These are phyloP conservation scores for Mus spicilegus DNA, from an alignment of 2,113 vertebrate genomes.

Conservation along the genomic window DNA sequence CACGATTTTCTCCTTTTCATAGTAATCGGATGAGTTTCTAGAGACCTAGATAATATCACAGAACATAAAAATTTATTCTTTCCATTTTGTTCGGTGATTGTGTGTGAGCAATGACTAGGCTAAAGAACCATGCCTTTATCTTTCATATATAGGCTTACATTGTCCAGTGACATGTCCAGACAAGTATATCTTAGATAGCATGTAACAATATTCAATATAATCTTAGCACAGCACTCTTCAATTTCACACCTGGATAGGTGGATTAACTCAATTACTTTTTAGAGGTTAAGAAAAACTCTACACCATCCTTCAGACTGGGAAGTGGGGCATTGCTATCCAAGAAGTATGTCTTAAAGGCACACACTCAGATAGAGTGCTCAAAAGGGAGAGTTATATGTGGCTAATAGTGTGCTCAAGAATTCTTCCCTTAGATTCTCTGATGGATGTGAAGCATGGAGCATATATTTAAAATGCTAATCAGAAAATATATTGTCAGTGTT, in stretches of 20 bases:
- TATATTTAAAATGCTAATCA: not conserved
- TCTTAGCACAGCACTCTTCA: slow-evolving; percentile 17
- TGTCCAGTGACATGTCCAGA: slow-evolving; percentile 60
- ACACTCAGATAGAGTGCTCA: not conserved
- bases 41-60: not conserved
- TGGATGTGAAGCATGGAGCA: not conserved
- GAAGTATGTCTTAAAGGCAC: not conserved
- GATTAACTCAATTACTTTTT: slow-evolving; percentile 61
- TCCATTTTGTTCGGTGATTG: slow-evolving; percentile 7
- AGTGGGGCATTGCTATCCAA: not conserved
- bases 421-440: not conserved
- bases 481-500: not conserved
- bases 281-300: slow-evolving; percentile 42
- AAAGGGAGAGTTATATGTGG: not conserved
- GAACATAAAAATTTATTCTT: slow-evolving; percentile 10
- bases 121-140: slow-evolving; percentile 38
- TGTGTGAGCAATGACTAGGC: not conserved
- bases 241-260: slow-evolving; percentile 57
- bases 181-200: slow-evolving; percentile 42
- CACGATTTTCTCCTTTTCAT: slow-evolving; percentile 25
- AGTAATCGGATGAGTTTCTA: slow-evolving; percentile 28
- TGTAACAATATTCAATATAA: slow-evolving; percentile 58
- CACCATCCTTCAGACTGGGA: not conserved
- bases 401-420: not conserved
- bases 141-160: not conserved